Evolutionary conservation across 2,888 invertebrate species (phyloP).

Genomic region (Lithophane ornitopus): DNA sequence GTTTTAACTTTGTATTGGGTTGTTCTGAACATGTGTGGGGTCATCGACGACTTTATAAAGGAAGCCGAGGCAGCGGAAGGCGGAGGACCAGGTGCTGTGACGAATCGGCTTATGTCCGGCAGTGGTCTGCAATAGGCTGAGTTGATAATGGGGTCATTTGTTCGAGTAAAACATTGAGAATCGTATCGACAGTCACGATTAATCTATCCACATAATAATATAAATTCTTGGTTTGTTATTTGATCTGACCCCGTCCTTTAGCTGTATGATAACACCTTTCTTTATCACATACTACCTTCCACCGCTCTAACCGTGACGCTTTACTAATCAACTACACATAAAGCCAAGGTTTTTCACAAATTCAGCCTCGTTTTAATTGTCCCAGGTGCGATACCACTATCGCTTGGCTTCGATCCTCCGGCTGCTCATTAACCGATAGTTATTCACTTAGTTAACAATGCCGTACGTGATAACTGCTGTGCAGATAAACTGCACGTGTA

Average conservation of each 20-base stretch:
- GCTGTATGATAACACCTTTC: background rate
- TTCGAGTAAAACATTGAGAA: background rate
- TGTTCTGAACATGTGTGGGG: background rate
- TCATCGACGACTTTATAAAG: background rate
- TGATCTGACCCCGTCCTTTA: too few relatives aligned
- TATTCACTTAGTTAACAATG: conserved; percentile 81
- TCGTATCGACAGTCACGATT: too few relatives aligned
- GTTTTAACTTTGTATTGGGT: conserved; percentile 30
- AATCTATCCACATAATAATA: background rate
- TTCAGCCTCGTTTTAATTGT: conserved; percentile 64
- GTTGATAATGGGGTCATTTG: background rate
- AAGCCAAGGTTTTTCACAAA: conserved; percentile 52
- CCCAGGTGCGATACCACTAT: conserved; percentile 60
- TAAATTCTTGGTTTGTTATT: too few relatives aligned
- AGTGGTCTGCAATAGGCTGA: background rate
- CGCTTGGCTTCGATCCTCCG: conserved; percentile 73
- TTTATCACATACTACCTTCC: background rate
- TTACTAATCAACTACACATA: conserved; percentile 1
- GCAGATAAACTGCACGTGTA: conserved; percentile 58
- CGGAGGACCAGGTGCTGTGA: background rate
- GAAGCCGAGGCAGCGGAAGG: background rate
- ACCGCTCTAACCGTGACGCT: background rate
- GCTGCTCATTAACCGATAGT: conserved; percentile 84
- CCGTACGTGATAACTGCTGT: conserved; percentile 65
- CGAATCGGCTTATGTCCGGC: background rate